Percentiles rank a stretch among this genome's conserved stretches.
Conservation (phyloP, 2,888 invertebrate genomes). For the Tanaodytes sp. region DNA sequence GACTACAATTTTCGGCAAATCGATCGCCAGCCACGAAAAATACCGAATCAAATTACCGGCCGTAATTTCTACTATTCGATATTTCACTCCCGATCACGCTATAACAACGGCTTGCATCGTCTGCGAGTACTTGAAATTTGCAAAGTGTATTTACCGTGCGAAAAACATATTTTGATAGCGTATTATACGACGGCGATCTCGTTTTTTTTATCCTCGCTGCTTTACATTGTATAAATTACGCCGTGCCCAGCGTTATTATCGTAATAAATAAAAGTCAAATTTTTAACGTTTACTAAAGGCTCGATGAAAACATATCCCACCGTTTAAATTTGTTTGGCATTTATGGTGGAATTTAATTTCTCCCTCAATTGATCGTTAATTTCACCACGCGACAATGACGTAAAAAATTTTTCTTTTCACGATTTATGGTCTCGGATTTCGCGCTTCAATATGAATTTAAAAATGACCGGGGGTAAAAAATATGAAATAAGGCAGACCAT, state of each 20-base stretch:
- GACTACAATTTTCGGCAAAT: conserved; percentile 15
- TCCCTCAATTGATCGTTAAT: no score
- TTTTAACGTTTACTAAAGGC: no score
- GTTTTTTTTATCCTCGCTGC: conserved; percentile 17
- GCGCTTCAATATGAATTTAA: no score
- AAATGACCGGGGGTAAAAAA: no score
- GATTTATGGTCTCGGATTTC: no score
- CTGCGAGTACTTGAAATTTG: conserved; percentile 36
- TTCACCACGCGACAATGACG: no score
- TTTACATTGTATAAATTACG: conserved; percentile 34
- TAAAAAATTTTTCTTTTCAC: no score
- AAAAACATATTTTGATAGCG: conserved; percentile 38
- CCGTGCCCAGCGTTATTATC: background rate
- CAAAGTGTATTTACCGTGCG: conserved; percentile 45
- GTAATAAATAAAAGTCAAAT: no score
- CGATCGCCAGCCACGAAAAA: conserved; percentile 34
- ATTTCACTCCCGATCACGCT: conserved; percentile 44
- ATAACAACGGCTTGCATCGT: conserved; percentile 41
- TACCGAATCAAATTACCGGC: conserved; percentile 23
- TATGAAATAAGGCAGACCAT: no score
- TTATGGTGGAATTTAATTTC: no score
- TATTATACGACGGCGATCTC: conserved; percentile 30
- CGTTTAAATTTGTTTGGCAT: no score
- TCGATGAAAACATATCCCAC: no score
- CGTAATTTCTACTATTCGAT: conserved; percentile 42